Base-by-base conservation (phyloP, 37 sponge, comb jelly and placozoan species). In the Haliclona indistincta region DNA sequence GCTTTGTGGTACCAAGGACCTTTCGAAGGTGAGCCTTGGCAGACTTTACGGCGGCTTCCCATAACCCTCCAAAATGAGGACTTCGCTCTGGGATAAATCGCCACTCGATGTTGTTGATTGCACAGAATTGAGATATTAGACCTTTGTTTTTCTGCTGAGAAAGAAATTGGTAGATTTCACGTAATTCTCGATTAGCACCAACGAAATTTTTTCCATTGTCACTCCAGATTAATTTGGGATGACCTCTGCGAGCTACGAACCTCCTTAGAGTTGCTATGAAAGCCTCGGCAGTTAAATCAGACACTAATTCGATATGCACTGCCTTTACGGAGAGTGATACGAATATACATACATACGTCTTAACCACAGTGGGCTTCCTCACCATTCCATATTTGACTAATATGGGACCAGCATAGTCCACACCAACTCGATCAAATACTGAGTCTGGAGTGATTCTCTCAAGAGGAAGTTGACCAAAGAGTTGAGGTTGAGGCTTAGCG, bases 391-490 rank as follows among this genome's bases (percentile, higher is more conserved):
- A 54, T 42, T 84, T 84, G 64, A 70, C 43, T 13, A 62, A 64
- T 3, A 76, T 29, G 37, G 81, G 81, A 30, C 88, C 77, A 33
- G 88, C 88, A 70, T 75, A 87, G 66, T 87, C 88, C 0, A 87
- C 56, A 33, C 77, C 79, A 64, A 72, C 67, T 30, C 39, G 17
- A 17, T 49, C 41, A 43, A 85, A 85, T 30, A 43, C 68, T 1
- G 47, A 6, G 26, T 67, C 68, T 30, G 73, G 68, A 1, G 68
- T 66, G 20, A 73, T 49, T 22, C 79, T 44, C 43, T 77, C 51
- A 30, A 11, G 10, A 19, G 78, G 88, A 2, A 81, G 70, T 51
- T 73, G 83, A 33, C 83, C 83, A 66, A 82, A 73, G 35, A 71
- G 2, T 29, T 53, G 76, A 2, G 51, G 70, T 22, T n/a, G 29